phyloP scores from a whole-genome alignment of 2,888 invertebrate species.

The Lapara coniferarum region DNA sequence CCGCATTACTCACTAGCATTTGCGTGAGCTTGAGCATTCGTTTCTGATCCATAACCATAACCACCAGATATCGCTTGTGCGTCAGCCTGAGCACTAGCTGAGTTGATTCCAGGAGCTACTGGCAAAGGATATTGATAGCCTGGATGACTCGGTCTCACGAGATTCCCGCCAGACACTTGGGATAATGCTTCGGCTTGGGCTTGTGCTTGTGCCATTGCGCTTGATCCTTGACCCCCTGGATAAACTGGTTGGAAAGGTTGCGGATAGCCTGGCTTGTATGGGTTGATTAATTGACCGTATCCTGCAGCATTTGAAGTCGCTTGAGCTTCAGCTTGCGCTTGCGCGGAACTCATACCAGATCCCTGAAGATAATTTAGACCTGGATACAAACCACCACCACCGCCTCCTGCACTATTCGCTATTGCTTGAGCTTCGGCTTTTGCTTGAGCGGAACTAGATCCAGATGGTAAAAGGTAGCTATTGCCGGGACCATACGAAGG shows the following conservation, averaged over 20 bases:
- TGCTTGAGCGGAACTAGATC: conserved; percentile 13
- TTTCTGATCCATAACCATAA: conserved; percentile 2
- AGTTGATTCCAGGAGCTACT: not conserved
- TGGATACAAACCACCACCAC: conserved; percentile 1
- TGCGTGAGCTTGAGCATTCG: conserved; percentile 14
- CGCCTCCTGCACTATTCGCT: not conserved
- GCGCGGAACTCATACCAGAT: conserved; percentile 4
- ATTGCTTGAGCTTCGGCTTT: conserved; percentile 17
- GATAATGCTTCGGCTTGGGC: conserved; percentile 17
- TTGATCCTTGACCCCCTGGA: not conserved
- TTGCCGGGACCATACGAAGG: conserved; percentile 1
- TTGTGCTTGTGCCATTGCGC: not conserved
- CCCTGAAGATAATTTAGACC: conserved; percentile 8
- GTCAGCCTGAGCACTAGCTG: conserved; percentile 8
- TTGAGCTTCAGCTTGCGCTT: conserved; percentile 14
- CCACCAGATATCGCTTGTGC: conserved; percentile 8
- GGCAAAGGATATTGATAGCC: not conserved
- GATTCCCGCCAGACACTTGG: not conserved
- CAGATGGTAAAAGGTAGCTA: not conserved
- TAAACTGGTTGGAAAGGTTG: not conserved
- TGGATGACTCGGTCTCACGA: not conserved
- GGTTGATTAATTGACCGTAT: not conserved
- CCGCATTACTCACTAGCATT: conserved; percentile 11
- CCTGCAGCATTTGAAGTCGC: not conserved
- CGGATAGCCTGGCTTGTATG: conserved; percentile 6